Base-by-base conservation (phyloP, 2,888 invertebrate species). In the Pammene aurita region DNA sequence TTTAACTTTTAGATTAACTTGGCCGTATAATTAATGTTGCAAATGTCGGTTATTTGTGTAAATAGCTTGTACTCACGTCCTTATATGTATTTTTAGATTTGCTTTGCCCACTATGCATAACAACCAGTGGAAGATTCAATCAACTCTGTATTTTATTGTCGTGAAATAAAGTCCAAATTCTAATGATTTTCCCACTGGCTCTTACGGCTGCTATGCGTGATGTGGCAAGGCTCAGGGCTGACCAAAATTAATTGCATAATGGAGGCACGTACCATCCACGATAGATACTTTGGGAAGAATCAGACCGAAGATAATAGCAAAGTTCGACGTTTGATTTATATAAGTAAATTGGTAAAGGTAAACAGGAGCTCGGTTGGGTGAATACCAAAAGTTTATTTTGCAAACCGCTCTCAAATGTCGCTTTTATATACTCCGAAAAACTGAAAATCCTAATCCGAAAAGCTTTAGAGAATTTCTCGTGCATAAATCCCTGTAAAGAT, bases 231-330 rank as follows among this genome's bases (percentile, higher is more conserved):
- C n/a, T 13, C 11, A 55, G 62, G 41, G 35, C 56, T 34, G n/a
- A 7, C 11, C 18, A 26, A 54, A 34, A 71, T 71, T 76, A 76
- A 76, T 76, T 75, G 74, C 63, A 66, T 72, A 76, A 77, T 75
- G 73, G 72, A 71, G 73, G 74, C 75, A 77, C 76, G 76, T 75
- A 71, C 69, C 63, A 60, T 44, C 55, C 56, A 16, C 54, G 54
- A 67, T 69, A 74, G 72, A 72, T 71, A 72, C 74, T 75, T 68
- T 50, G 66, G 56, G 69, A 66, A 58, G 70, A 73, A 72, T 74
- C 72, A 71, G 64, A 34, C n/a, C 38, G 44, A 64, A 60, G 61
- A 70, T 62, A 63, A 71, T 67, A 71, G 69, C 58, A 7, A 57
- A 44, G 44, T 58, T 64, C 34, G 38, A 50, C 16, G 38, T 46